Conservation (phyloP, 1,140 invertebrate species). For the Heliconius hewitsoni region DNA sequence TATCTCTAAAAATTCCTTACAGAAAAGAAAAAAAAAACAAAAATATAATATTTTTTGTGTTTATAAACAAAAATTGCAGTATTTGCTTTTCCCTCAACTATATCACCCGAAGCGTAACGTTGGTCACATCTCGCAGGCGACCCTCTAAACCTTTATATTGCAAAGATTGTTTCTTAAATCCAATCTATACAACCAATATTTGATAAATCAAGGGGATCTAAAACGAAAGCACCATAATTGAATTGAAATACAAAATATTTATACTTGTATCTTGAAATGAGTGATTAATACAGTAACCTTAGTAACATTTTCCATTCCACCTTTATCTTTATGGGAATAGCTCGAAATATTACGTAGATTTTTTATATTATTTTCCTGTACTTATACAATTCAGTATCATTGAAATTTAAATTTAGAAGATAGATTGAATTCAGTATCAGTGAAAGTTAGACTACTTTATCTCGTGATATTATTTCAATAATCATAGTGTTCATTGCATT, state of each 20-base stretch:
- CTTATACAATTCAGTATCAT: too few species aligned
- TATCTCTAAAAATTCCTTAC: background rate
- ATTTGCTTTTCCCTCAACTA: background rate
- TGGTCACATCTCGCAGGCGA: constrained; percentile 2
- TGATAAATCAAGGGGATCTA: background rate
- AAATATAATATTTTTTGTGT: background rate
- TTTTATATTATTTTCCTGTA: too few species aligned
- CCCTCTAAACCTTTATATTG: constrained; percentile 10
- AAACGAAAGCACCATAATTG: background rate
- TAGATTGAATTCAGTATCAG: background rate
- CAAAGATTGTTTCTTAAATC: constrained; percentile 7
- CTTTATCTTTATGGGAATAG: too few species aligned
- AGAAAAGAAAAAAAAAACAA: too few species aligned
- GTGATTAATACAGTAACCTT: background rate
- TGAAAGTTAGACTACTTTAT: background rate
- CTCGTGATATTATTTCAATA: background rate
- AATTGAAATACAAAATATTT: background rate
- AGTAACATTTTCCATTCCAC: too few species aligned
- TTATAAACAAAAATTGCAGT: background rate
- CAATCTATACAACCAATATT: background rate
- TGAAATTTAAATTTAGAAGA: too few species aligned
- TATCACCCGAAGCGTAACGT: background rate
- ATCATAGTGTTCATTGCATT: background rate
- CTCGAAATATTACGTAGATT: too few species aligned
- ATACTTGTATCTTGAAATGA: background rate